Percentiles rank a stretch among this genome's conserved stretches.
phyloP scores from a whole-genome alignment of 2,113 vertebrate species.

The Hiodon alosoides region DNA sequence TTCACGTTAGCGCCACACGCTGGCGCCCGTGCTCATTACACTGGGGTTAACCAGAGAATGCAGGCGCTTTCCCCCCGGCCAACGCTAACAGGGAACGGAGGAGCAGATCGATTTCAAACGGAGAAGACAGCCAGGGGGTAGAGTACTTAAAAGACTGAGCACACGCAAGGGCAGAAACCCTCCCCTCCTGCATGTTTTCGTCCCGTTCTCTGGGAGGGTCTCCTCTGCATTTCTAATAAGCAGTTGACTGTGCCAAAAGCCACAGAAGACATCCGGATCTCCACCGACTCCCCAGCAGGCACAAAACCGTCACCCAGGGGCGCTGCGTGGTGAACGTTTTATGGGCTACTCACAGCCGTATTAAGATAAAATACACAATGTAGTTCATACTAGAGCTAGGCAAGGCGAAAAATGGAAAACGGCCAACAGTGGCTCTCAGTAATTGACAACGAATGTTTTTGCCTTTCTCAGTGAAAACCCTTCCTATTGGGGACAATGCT shows the following conservation, averaged over 20 bases:
- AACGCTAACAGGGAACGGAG: background rate
- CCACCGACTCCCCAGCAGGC: constrained; percentile 29
- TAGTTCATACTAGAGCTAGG: constrained; percentile 11
- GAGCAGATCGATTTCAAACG: constrained; percentile 10
- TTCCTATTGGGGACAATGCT: background rate
- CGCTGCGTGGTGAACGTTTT: constrained; percentile 31
- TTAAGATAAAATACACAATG: constrained; percentile 26
- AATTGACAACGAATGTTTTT: constrained; percentile 36
- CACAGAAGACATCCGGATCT: constrained; percentile 32
- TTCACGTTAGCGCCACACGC: background rate
- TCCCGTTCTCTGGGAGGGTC: constrained; percentile 35
- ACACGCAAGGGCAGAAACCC: constrained; percentile 25
- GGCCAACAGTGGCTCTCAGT: constrained; percentile 19
- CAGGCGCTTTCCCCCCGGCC: background rate
- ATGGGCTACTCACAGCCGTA: constrained; percentile 30
- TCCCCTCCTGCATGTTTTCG: constrained; percentile 39
- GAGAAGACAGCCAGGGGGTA: constrained; percentile 6
- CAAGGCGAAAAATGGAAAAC: constrained; percentile 9
- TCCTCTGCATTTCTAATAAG: constrained; percentile 33
- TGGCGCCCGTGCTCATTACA: background rate
- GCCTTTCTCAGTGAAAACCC: background rate
- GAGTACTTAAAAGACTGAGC: constrained; percentile 19
- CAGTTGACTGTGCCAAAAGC: constrained; percentile 31
- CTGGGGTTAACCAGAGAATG: constrained; percentile 2
- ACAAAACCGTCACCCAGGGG: constrained; percentile 33